Conservation (phyloP, 2,888 invertebrate species). For the Hemaris fuciformis region DNA sequence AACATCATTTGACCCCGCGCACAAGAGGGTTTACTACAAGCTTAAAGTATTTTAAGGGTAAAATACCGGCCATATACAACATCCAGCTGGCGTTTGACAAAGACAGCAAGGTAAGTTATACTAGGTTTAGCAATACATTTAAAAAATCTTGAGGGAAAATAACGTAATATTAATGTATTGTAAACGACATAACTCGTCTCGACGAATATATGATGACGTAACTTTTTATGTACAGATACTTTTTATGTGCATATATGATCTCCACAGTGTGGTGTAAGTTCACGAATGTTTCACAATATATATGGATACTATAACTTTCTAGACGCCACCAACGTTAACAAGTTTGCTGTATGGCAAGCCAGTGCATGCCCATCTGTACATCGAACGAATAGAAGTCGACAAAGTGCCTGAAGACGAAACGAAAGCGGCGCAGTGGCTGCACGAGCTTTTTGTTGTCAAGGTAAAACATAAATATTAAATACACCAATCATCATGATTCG, state of each 20-base stretch:
- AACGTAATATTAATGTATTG: too few species aligned
- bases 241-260: too few species aligned
- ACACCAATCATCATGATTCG: not conserved
- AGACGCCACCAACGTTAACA: conserved; percentile 88
- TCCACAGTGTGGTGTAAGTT: too few species aligned
- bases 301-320: conserved; percentile 22
- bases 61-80: conserved; percentile 92
- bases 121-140: too few species aligned
- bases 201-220: too few species aligned
- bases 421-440: conserved; percentile 90
- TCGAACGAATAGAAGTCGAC: conserved; percentile 90
- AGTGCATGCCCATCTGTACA: conserved; percentile 88
- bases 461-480: conserved; percentile 68
- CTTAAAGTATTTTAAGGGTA: conserved; percentile 89
- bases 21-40: conserved; percentile 97
- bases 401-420: conserved; percentile 88
- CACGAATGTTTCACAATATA: too few species aligned
- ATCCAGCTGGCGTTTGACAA: conserved; percentile 88
- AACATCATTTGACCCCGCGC: conserved; percentile 95
- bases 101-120: conserved; percentile 74
- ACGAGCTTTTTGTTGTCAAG: conserved; percentile 90
- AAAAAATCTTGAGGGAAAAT: too few species aligned
- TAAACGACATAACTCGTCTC: too few species aligned
- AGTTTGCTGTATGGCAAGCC: conserved; percentile 88
- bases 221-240: too few species aligned